phyloP scores from a whole-genome alignment of 2,888 invertebrate species.

The Hydroisotoma schaefferi region DNA sequence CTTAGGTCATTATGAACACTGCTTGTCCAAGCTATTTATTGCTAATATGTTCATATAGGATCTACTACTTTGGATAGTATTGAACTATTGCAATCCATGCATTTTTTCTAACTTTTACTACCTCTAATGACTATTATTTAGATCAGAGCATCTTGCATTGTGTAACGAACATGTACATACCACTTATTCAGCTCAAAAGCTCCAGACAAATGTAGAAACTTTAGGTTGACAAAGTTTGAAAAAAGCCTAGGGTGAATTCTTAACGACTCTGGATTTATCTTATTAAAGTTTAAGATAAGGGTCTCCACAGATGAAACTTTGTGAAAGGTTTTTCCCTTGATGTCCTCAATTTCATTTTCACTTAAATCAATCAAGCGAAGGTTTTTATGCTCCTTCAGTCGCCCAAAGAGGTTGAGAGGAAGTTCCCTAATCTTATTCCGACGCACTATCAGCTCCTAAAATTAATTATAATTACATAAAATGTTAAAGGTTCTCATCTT shows the following conservation, averaged over 20 bases:
- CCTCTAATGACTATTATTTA: no score
- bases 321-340: conserved; percentile 71
- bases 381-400: conserved; percentile 58
- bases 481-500: not conserved
- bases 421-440: conserved; percentile 65
- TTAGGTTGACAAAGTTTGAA: conserved; percentile 60
- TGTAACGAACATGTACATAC: no score
- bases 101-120: no score
- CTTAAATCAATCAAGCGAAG: conserved; percentile 69
- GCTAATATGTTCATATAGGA: no score
- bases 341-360: conserved; percentile 66
- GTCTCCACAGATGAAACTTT: conserved; percentile 66
- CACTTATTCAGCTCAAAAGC: conserved; percentile 59
- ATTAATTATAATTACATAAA: conserved; percentile 18
- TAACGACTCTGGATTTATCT: conserved; percentile 60
- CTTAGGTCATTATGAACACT: no score
- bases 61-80: no score
- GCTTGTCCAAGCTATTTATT: no score
- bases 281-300: conserved; percentile 68
- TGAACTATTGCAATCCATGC: no score
- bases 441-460: conserved; percentile 65
- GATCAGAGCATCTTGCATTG: no score
- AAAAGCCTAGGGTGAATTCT: conserved; percentile 53
- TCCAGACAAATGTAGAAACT: conserved; percentile 67
- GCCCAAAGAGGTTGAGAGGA: conserved; percentile 69